phyloP scores from a whole-genome alignment of 2,888 invertebrate species.

The Pseudeuparius sepicola region DNA sequence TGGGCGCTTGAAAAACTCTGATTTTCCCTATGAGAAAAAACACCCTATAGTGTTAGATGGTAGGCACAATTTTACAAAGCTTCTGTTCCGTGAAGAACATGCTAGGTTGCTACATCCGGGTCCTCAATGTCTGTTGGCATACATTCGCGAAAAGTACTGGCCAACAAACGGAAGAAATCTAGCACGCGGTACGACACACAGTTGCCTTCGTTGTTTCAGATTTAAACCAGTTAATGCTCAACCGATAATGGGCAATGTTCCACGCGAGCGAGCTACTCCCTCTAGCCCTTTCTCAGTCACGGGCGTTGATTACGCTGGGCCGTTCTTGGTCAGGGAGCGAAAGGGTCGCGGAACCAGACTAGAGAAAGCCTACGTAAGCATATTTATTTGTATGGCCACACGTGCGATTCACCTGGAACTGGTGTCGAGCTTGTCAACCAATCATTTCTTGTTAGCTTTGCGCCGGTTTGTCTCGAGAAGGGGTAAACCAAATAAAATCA shows the following conservation, averaged over 20 bases:
- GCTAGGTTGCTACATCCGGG: constrained; percentile 15
- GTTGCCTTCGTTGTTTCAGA: too few species aligned
- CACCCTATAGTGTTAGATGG: constrained; percentile 14
- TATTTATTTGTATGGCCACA: constrained; percentile 18
- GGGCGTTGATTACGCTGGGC: constrained; percentile 24
- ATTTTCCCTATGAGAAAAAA: constrained; percentile 15
- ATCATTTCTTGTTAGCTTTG: constrained; percentile 17
- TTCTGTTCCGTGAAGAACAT: constrained; percentile 18
- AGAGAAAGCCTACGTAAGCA: constrained; percentile 14
- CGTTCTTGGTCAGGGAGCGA: constrained; percentile 15
- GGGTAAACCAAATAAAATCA: constrained; percentile 14
- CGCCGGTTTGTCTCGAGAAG: constrained; percentile 16
- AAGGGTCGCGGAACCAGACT: constrained; percentile 13
- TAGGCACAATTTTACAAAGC: constrained; percentile 14
- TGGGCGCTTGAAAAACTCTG: constrained; percentile 15
- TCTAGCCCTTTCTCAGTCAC: too few species aligned
- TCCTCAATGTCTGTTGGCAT: constrained; percentile 20
- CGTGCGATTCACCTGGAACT: constrained; percentile 19
- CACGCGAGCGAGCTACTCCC: too few species aligned
- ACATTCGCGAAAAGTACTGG: constrained; percentile 15
- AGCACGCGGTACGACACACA: not conserved
- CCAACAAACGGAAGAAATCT: constrained; percentile 5
- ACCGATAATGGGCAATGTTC: too few species aligned
- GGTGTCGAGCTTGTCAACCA: constrained; percentile 12
- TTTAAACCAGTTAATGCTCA: too few species aligned